Percentiles rank a stretch among this genome's conserved stretches.
phyloP scores from a whole-genome alignment of 2,797 vertebrate species.

The Eulemur coronatus region DNA sequence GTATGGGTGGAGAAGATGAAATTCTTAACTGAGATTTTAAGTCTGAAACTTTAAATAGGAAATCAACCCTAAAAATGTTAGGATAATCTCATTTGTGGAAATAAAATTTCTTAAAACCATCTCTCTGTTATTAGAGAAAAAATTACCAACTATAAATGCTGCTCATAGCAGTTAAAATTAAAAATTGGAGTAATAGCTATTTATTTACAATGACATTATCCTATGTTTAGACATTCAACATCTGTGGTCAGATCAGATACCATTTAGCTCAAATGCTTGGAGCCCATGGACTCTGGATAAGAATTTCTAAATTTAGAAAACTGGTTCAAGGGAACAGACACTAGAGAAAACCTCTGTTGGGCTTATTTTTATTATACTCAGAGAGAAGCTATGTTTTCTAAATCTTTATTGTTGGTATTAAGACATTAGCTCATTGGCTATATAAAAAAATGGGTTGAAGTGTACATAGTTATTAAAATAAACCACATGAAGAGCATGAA shows the following conservation, averaged over 20 bases:
- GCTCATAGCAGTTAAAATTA: not conserved
- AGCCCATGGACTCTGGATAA: not conserved
- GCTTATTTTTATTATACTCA: not conserved
- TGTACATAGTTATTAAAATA: not conserved
- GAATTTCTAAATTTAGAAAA: conserved; percentile 24
- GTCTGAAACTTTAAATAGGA: not conserved
- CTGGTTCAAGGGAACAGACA: conserved; percentile 5
- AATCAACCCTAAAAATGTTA: not conserved
- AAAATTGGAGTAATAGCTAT: not conserved
- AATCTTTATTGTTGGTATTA: conserved; percentile 1
- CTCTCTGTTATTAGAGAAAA: conserved; percentile 2
- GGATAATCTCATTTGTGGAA: not conserved
- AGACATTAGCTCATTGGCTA: not conserved
- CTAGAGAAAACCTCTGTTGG: not conserved
- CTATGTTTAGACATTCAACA: not conserved
- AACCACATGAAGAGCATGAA: not conserved
- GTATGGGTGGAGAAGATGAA: not conserved
- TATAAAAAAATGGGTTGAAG: not conserved
- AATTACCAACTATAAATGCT: not conserved
- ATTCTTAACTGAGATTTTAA: not conserved
- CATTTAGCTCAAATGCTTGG: not conserved
- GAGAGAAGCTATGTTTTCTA: conserved; percentile 15
- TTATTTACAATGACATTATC: not conserved
- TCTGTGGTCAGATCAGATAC: not conserved
- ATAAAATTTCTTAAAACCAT: conserved; percentile 17